phyloP scores from a whole-genome alignment of 64 coral and sea anemone species.

The Stichodactyla mertensii region DNA sequence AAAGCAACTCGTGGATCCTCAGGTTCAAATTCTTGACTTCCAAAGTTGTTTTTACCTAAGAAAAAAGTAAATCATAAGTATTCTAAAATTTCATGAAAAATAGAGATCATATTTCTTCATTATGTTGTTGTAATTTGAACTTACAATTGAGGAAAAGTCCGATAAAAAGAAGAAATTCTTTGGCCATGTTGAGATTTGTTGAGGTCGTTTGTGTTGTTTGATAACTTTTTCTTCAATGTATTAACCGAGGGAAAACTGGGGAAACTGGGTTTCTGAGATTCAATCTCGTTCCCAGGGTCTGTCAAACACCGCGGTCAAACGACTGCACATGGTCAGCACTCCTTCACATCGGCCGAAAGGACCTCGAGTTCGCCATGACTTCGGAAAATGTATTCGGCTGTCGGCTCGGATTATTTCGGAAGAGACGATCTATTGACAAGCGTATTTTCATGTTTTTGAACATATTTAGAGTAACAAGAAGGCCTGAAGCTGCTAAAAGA shows the following conservation, averaged over 20 bases:
- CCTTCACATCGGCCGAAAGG: too few relatives aligned
- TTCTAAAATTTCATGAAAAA: not conserved
- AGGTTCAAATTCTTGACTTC: constrained; percentile 17
- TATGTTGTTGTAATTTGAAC: not conserved
- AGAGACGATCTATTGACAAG: too few relatives aligned
- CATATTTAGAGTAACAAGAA: too few relatives aligned
- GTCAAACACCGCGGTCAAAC: too few relatives aligned
- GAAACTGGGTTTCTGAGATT: not conserved
- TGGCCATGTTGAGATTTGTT: not conserved
- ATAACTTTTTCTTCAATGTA: constrained; percentile 1
- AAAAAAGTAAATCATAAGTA: not conserved
- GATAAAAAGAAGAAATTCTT: not conserved
- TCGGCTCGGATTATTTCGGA: too few relatives aligned
- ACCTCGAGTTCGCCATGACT: too few relatives aligned
- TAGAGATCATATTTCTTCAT: not conserved
- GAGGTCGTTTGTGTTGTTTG: not conserved
- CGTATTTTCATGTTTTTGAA: too few relatives aligned
- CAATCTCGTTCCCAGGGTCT: too few relatives aligned
- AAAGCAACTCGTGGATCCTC: constrained; percentile 16
- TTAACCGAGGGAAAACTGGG: not conserved
- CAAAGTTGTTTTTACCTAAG: not conserved
- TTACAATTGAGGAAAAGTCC: not conserved
- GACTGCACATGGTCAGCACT: too few relatives aligned
- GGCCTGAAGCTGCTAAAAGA: too few relatives aligned
- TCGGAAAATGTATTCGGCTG: too few relatives aligned